A percentile compares a stretch with the other conserved stretches of the same genome.
These are phyloP conservation scores for Eulemur rufifrons DNA, from an alignment of 2,113 vertebrate genomes.

Conservation along the genomic window DNA sequence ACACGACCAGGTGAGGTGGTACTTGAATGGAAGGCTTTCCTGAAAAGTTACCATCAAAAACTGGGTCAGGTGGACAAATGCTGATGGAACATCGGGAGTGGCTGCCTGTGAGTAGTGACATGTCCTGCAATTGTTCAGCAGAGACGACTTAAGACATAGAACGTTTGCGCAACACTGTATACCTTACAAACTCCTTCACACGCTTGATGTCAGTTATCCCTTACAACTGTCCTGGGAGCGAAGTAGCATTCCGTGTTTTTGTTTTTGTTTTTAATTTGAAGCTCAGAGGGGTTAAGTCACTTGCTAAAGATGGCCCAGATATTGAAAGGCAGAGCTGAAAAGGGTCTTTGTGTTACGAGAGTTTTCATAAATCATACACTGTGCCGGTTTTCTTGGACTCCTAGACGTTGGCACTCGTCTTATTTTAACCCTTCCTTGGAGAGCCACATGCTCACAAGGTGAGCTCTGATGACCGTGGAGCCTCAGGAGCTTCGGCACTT, in stretches of 20 bases:
- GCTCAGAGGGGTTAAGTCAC: background rate
- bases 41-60: conserved; percentile 56
- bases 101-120: background rate
- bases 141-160: background rate
- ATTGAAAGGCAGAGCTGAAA: background rate
- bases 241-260: background rate
- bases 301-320: background rate
- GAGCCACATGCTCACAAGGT: background rate
- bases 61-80: background rate
- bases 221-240: background rate
- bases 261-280: background rate
- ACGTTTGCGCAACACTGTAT: background rate
- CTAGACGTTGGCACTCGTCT: background rate
- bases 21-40: conserved; percentile 32
- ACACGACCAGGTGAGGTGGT: background rate
- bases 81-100: background rate
- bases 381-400: background rate
- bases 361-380: background rate
- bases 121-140: background rate
- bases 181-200: background rate
- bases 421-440: background rate
- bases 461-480: background rate
- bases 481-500: background rate
- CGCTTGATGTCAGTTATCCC: background rate
- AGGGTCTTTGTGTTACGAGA: background rate